A percentile compares a stretch with the other conserved stretches of the same genome.
Evolutionary conservation across 2,113 vertebrate genomes (phyloP).

Genomic region (Xiphias gladius): DNA sequence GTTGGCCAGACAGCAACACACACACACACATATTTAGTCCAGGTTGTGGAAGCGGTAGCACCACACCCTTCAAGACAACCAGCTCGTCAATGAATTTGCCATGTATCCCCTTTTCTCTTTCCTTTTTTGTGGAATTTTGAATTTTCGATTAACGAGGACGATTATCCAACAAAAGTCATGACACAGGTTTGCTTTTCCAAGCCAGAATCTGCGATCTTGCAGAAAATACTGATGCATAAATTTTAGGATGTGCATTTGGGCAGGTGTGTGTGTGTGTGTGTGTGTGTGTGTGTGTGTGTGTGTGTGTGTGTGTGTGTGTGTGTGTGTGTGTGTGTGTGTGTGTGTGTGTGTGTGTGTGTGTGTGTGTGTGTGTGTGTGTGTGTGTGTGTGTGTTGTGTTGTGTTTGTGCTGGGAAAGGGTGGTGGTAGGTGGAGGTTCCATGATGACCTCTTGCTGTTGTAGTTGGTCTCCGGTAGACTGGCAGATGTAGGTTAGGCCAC

Average conservation of each 20-base stretch:
- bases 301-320: no score
- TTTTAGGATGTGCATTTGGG: neutral
- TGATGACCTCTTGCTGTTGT: constrained; percentile 7
- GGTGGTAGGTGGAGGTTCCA: neutral
- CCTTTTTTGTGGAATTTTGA: neutral
- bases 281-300: no score
- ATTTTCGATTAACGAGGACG: neutral
- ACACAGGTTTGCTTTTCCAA: neutral
- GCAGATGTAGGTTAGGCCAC: constrained; percentile 64
- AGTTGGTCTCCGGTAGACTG: constrained; percentile 17
- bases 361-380: no score
- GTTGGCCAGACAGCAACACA: constrained; percentile 64
- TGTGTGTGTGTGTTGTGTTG: neutral
- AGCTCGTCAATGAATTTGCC: constrained; percentile 42
- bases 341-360: no score
- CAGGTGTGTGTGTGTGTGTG: neutral
- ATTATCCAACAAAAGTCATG: neutral
- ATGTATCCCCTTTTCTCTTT: constrained; percentile 5
- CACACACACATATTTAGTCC: constrained; percentile 29
- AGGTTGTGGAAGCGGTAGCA: constrained; percentile 49
- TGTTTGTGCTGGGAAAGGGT: neutral
- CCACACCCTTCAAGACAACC: constrained; percentile 63
- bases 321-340: no score
- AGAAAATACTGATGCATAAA: neutral
- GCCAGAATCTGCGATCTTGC: neutral